Conservation (phyloP, 2,113 vertebrate genomes). For the Salvelinus fontinalis region DNA sequence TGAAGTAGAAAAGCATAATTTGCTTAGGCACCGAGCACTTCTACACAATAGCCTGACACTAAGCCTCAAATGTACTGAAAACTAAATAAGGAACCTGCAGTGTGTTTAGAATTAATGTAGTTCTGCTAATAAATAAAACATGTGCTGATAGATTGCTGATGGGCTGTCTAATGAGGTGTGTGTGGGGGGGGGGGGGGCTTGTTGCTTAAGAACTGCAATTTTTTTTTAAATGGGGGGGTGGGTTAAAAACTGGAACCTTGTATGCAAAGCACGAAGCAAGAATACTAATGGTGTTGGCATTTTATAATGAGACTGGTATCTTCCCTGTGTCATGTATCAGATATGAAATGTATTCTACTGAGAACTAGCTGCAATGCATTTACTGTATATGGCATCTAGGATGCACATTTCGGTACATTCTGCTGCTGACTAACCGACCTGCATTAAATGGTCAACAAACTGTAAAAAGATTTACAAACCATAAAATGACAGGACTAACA, state of each 20-base stretch:
- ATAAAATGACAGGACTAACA: no score
- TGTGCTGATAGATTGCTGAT: constrained; percentile 66
- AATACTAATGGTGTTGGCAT: constrained; percentile 65
- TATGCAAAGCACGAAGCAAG: constrained; percentile 26
- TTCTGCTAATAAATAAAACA: constrained; percentile 64
- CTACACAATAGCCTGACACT: constrained; percentile 42
- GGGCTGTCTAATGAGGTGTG: constrained; percentile 69
- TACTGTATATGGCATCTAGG: background rate
- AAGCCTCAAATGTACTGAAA: constrained; percentile 36
- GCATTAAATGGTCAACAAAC: no score
- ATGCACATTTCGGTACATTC: no score
- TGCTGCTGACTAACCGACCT: no score
- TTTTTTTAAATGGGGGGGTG: no score
- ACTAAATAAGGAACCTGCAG: constrained; percentile 37
- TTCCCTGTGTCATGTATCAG: constrained; percentile 47
- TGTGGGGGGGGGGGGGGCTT: constrained; percentile 13
- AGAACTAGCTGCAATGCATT: background rate
- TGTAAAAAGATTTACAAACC: no score
- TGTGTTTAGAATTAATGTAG: constrained; percentile 45
- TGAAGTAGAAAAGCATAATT: constrained; percentile 38
- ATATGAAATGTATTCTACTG: background rate
- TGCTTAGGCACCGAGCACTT: constrained; percentile 25
- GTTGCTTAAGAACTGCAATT: constrained; percentile 61
- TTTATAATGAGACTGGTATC: constrained; percentile 58
- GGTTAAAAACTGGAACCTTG: constrained; percentile 53